A percentile compares a stretch with the other conserved stretches of the same genome.
Conservation (phyloP, 1,140 invertebrate species). For the Geopemphigus sp. region DNA sequence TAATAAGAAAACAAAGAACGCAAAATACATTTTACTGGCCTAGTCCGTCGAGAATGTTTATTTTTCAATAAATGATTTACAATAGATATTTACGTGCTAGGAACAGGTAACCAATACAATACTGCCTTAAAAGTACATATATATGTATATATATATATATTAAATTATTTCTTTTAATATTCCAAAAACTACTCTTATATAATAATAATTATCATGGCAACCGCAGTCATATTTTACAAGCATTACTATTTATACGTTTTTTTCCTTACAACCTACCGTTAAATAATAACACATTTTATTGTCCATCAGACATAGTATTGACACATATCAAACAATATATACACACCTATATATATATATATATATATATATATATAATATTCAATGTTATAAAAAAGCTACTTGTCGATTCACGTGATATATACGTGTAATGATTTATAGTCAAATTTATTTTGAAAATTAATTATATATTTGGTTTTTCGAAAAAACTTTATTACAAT, state of each 20-base stretch:
- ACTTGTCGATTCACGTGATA: conserved; percentile 38
- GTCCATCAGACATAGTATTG: conserved; percentile 46
- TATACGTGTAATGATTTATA: not conserved
- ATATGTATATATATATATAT: conserved; percentile 16
- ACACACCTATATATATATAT: conserved; percentile 14
- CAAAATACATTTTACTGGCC: conserved; percentile 42
- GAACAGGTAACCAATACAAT: conserved; percentile 48
- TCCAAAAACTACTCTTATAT: conserved; percentile 37
- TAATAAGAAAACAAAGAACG: conserved; percentile 26
- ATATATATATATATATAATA: conserved; percentile 31
- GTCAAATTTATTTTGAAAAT: conserved; percentile 11
- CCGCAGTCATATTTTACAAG: conserved; percentile 38
- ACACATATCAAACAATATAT: conserved; percentile 49
- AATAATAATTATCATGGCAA: conserved; percentile 43
- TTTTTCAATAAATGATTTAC: conserved; percentile 30
- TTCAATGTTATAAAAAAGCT: conserved; percentile 44
- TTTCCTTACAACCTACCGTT: conserved; percentile 44
- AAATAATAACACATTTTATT: conserved; percentile 49
- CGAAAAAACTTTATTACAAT: too few relatives aligned
- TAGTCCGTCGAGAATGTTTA: conserved; percentile 45
- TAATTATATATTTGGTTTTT: too few relatives aligned
- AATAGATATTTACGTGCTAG: conserved; percentile 48
- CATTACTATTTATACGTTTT: conserved; percentile 29
- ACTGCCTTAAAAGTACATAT: conserved; percentile 35
- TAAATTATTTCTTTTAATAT: conserved; percentile 9